Conservation (phyloP, 2,888 invertebrate species). For the Periphyllus acericola region DNA sequence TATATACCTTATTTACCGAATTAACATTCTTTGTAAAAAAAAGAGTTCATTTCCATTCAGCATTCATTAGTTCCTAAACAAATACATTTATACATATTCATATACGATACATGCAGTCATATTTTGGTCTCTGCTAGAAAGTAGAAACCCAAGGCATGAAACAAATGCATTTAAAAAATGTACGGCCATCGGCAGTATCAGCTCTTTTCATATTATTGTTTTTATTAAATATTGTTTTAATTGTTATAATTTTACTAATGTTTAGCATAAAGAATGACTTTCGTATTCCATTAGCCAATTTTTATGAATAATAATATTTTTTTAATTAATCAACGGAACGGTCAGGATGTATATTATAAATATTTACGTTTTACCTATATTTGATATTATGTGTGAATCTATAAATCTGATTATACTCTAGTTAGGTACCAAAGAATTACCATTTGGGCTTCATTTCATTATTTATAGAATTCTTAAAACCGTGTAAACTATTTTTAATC, state of each 20-base stretch:
- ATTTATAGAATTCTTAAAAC: no score
- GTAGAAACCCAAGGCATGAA: background rate
- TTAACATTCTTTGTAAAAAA: conserved; percentile 22
- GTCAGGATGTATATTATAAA: no score
- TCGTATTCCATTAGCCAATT: background rate
- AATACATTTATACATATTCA: conserved; percentile 27
- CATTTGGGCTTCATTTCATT: no score
- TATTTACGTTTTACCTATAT: no score
- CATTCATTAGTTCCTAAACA: conserved; percentile 26
- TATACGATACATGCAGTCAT: background rate
- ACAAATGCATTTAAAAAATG: background rate
- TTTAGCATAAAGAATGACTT: background rate
- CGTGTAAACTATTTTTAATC: no score
- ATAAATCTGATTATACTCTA: no score
- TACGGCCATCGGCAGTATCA: background rate
- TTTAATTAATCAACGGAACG: background rate
- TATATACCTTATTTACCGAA: conserved; percentile 1
- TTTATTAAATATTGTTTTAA: background rate
- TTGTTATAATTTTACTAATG: background rate
- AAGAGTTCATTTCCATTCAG: conserved; percentile 14
- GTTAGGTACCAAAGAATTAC: no score
- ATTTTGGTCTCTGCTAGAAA: conserved; percentile 12
- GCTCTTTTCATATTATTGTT: background rate
- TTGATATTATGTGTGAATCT: no score
- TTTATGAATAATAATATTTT: background rate